A percentile compares a stretch with the other conserved stretches of the same genome.
phyloP scores from a whole-genome alignment of 2,797 vertebrate species.

The Orestias chungarensis region DNA sequence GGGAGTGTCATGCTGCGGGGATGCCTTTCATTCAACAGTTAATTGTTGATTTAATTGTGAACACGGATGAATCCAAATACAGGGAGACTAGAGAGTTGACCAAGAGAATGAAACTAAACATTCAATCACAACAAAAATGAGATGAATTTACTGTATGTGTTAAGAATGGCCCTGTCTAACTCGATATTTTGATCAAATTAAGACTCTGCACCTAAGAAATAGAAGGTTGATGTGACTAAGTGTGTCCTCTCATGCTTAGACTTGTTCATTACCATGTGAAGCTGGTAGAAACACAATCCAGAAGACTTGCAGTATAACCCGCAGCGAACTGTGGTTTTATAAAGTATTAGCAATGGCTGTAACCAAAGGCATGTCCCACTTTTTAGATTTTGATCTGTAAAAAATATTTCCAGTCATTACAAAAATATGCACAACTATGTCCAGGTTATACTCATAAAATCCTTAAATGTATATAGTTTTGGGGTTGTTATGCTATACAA shows the following conservation, averaged over 20 bases:
- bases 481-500: not conserved
- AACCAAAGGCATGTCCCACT: not conserved
- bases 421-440: not conserved
- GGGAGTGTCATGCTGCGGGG: not conserved
- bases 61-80: not conserved
- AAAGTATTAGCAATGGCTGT: not conserved
- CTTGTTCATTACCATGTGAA: not conserved
- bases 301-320: too few species aligned
- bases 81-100: not conserved
- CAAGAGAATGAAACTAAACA: not conserved
- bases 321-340: too few species aligned
- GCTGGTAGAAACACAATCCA: not conserved
- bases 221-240: not conserved
- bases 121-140: not conserved
- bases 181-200: not conserved
- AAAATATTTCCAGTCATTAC: not conserved
- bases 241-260: not conserved
- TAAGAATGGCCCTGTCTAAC: not conserved
- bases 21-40: too few species aligned
- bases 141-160: not conserved
- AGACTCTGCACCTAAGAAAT: not conserved
- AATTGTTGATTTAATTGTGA: not conserved
- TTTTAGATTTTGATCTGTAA: not conserved
- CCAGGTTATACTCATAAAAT: not conserved
- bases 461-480: not conserved